phyloP scores from a whole-genome alignment of 2,797 vertebrate genomes.

The Aulostomus chinensis region DNA sequence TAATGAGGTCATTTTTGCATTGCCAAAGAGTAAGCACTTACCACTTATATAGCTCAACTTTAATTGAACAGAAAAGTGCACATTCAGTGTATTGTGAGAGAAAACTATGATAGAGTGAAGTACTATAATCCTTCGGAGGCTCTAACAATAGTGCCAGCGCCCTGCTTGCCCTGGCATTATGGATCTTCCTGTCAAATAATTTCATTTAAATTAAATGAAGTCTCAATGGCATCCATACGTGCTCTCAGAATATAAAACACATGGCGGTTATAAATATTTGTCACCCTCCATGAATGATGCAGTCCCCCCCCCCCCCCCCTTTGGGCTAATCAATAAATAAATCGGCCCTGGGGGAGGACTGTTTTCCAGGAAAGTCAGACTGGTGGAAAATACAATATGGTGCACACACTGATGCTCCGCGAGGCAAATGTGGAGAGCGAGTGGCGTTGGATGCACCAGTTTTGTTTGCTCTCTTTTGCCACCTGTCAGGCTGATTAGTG shows the following conservation, averaged over 20 bases:
- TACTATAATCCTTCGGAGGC: constrained; percentile 27
- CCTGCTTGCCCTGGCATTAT: constrained; percentile 10
- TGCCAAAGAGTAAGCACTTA: constrained; percentile 59
- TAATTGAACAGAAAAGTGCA: constrained; percentile 66
- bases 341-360: constrained; percentile 44
- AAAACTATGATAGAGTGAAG: constrained; percentile 31
- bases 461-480: constrained; percentile 7
- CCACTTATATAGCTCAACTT: constrained; percentile 58
- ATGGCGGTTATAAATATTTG: constrained; percentile 50
- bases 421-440: constrained; percentile 33
- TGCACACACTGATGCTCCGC: constrained; percentile 38
- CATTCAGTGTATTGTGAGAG: constrained; percentile 50
- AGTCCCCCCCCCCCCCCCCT: constrained; percentile 21
- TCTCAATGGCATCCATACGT: constrained; percentile 14
- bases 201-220: constrained; percentile 39
- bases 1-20: constrained; percentile 62
- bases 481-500: constrained; percentile 21
- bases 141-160: constrained; percentile 18
- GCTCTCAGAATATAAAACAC: constrained; percentile 22
- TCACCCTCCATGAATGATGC: constrained; percentile 55
- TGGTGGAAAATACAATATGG: constrained; percentile 65
- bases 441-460: constrained; percentile 14
- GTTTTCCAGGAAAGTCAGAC: constrained; percentile 61
- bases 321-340: constrained; percentile 62
- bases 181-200: constrained; percentile 31